Conservation (phyloP, 2,888 invertebrate species). For the Rhagonycha fulva region DNA sequence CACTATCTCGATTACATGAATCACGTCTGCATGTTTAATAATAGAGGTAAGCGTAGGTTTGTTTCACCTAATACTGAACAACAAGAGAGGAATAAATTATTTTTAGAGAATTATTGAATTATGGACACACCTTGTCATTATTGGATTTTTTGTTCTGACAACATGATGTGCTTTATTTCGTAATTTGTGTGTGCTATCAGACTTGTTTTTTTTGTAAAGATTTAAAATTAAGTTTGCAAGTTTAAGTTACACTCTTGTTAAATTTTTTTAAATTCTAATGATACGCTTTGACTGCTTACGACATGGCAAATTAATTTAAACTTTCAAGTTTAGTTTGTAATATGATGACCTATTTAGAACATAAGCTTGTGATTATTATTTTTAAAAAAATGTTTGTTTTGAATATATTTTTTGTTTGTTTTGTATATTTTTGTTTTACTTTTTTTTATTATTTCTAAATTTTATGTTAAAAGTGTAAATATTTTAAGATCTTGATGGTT, state of each 20-base stretch:
- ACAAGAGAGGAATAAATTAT: conserved; percentile 12
- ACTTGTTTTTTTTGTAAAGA: not conserved
- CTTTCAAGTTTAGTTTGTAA: not conserved
- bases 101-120: conserved; percentile 16
- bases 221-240: not conserved
- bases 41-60: conserved; percentile 44
- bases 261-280: not conserved
- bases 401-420: not conserved
- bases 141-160: not conserved
- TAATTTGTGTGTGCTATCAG: not conserved
- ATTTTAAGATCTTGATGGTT: not conserved
- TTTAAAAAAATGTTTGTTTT: not conserved
- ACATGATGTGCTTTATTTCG: not conserved
- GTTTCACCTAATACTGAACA: conserved; percentile 1
- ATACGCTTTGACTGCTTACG: not conserved
- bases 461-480: not conserved
- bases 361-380: not conserved
- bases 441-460: not conserved
- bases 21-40: conserved; percentile 42
- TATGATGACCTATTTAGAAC: not conserved
- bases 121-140: not conserved
- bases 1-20: conserved; percentile 54
- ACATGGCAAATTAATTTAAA: not conserved
- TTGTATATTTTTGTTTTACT: conserved; percentile 5
- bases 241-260: not conserved